Evolutionary conservation across 2,888 invertebrate species (phyloP).

Genomic region (Eudasyphora cyanicolor): DNA sequence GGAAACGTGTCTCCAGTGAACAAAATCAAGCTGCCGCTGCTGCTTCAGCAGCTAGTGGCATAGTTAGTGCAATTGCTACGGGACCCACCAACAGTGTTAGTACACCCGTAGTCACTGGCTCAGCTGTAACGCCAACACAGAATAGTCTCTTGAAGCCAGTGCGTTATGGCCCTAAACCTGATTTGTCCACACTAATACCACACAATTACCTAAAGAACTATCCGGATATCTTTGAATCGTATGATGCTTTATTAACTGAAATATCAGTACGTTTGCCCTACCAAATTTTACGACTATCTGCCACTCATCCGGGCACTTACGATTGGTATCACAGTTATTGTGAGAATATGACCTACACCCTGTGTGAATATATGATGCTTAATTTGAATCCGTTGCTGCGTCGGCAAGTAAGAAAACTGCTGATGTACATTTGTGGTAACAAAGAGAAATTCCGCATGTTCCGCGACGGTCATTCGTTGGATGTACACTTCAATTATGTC

Average conservation of each 20-base stretch:
- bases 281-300: conserved; percentile 84
- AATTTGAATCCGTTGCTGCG: conserved; percentile 86
- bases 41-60: conserved; percentile 56
- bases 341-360: conserved; percentile 83
- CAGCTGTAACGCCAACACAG: conserved; percentile 71
- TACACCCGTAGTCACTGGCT: conserved; percentile 47
- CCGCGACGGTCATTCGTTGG: conserved; percentile 95
- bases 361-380: conserved; percentile 98
- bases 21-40: conserved; percentile 64
- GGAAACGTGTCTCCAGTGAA: conserved; percentile 83
- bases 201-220: conserved; percentile 96
- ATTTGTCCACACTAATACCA: conserved; percentile 97
- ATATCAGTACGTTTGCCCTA: conserved; percentile 96
- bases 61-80: conserved; percentile 53
- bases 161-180: conserved; percentile 90
- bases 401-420: conserved; percentile 94
- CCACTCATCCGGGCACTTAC: conserved; percentile 78
- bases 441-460: conserved; percentile 97
- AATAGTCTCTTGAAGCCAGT: conserved; percentile 88
- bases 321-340: conserved; percentile 85
- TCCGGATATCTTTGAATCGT: conserved; percentile 95
- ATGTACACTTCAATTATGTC: conserved; percentile 90
- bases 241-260: conserved; percentile 96
- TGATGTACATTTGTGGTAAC: conserved; percentile 95
- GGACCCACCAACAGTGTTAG: conserved; percentile 52